Base-by-base conservation (phyloP, 2,113 vertebrate genomes). In the Ammodytes dubius region DNA sequence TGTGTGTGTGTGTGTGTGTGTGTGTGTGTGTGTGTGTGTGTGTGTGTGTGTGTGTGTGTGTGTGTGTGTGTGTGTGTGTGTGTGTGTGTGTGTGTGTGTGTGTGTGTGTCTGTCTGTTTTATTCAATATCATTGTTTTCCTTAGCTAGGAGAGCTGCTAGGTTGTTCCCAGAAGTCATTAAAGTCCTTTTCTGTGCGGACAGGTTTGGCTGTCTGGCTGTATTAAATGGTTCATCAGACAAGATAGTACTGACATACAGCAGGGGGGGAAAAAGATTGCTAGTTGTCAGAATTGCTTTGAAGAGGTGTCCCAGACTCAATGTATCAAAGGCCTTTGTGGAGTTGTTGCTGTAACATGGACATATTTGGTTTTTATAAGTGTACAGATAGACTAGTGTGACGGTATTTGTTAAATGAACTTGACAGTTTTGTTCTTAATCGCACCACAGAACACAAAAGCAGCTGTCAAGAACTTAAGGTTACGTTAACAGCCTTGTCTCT, bases 141-240 rank as follows among this genome's bases (percentile, higher is more conserved):
- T 70, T 11, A 70, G 66, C 68, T 35, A n/a, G 53, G 59, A 43
- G 74, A 77, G 75, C 57, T 83, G 87, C 88, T 82, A 39, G 80
- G 78, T 90, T 46, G 52, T 83, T 65, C 72, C 79, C 56, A 54
- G 67, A 56, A 75, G 82, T 81, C 82, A 85, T 90, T 87, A 83
- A 77, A 83, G 73, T 53, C 74, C 50, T 85, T 77, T 88, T 82
- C 70, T 63, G 59, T 63, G 59, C 69, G 81, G 82, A 90, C 79
- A 84, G 81, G 82, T 89, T 79, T 77, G 42, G 50, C 81, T 89
- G 87, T 91, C 84, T 71, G 45, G 72, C 75, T 74, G 71, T 76
- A 80, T 86, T 86, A 83, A 90, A 85, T 71, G 74, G 64, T 85
- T 91, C 88, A 81, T 81, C 82, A 83, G 70, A 82, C 66, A 64